Conservation (phyloP, 1,140 invertebrate species). For the Dysdera silvatica region DNA sequence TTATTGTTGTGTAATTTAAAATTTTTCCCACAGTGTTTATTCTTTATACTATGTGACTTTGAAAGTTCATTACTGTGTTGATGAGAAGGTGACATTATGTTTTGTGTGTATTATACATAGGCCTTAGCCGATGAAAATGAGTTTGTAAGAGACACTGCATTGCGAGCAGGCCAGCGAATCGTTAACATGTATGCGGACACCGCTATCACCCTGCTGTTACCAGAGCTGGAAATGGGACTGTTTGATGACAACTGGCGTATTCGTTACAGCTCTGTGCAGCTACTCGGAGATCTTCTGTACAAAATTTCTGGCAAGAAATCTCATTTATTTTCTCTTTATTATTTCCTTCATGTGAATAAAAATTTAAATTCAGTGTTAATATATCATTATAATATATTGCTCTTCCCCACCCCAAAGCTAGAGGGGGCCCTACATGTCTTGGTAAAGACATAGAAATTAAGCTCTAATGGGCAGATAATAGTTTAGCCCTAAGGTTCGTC, state of each 20-base stretch:
- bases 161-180: conserved; percentile 92
- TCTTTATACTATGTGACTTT: too few relatives aligned
- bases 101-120: conserved; percentile 40
- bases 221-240: conserved; percentile 84
- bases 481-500: too few relatives aligned
- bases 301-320: conserved; percentile 64
- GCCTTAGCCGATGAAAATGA: conserved; percentile 98
- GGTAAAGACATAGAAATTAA: too few relatives aligned
- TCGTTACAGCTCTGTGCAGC: conserved; percentile 87
- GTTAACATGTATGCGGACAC: conserved; percentile 94
- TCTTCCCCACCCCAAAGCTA: too few relatives aligned
- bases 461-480: too few relatives aligned
- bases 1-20: too few relatives aligned
- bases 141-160: conserved; percentile 92
- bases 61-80: neutral
- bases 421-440: too few relatives aligned
- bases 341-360: neutral
- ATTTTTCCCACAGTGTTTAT: too few relatives aligned
- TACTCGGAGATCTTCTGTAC: conserved; percentile 93
- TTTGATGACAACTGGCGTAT: conserved; percentile 99
- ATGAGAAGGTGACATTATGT: neutral
- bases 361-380: neutral
- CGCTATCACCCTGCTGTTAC: conserved; percentile 84
- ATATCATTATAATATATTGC: neutral
- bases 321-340: neutral